phyloP scores from a whole-genome alignment of 2,113 vertebrate genomes.

The Orycteropus afer region DNA sequence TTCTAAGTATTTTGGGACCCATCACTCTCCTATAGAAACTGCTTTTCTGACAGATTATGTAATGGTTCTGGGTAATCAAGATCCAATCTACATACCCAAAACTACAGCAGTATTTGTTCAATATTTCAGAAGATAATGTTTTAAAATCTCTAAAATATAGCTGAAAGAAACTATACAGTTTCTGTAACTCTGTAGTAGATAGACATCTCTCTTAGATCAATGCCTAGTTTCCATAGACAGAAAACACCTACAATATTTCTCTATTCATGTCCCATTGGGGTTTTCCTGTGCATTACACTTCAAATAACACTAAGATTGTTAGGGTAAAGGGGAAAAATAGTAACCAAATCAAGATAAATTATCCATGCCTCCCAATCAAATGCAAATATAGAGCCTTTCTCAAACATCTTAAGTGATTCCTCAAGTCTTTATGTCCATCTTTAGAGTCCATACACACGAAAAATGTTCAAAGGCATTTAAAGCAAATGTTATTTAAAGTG shows the following conservation, averaged over 20 bases:
- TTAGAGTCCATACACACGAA: neutral
- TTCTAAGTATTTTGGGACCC: neutral
- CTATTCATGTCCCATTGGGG: neutral
- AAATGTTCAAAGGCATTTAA: neutral
- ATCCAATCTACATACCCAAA: neutral
- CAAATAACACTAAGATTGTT: neutral
- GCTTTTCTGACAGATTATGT: constrained; percentile 13
- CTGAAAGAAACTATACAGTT: neutral
- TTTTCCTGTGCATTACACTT: neutral
- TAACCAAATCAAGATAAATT: neutral
- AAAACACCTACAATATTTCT: neutral
- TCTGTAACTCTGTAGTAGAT: neutral
- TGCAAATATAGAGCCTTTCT: neutral
- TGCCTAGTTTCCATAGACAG: neutral
- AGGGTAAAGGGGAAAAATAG: neutral
- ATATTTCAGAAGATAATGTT: neutral
- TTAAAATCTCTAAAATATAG: constrained; percentile 3
- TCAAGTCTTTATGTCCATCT: neutral
- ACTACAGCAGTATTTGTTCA: neutral
- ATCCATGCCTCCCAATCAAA: neutral
- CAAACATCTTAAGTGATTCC: neutral
- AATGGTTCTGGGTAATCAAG: neutral
- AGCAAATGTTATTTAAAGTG: neutral
- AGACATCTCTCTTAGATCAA: neutral
- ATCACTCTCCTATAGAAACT: neutral